Evolutionary conservation across 2,797 vertebrate genomes (phyloP), one percentile per base, ranked within the genome.

Genomic region (Hylomyscus alleni): DNA sequence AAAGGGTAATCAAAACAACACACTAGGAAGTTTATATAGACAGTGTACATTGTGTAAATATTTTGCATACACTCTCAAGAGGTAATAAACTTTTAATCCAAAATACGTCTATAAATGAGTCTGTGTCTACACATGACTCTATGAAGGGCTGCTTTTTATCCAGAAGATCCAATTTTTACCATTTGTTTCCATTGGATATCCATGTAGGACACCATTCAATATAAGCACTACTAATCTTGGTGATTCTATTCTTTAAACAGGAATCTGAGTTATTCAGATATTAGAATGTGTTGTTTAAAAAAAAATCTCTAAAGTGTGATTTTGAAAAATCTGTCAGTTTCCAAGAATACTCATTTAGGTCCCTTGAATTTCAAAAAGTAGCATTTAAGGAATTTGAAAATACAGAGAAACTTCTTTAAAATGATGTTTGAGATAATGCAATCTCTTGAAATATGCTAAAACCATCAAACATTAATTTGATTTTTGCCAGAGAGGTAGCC

Each of bases 381-480:
- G 15, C 19, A n/a, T 50, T 52, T 52, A 52, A 69, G 47, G 22
- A 37, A n/a, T 69, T 69, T 69, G 44, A 69, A 69, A n/a, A 52
- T n/a, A 52, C 6, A n/a, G 20, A 52, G 44, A 37, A 69, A 52
- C 62, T 86, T 69, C 47, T 69, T 86, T n/a, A 86, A 86, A 47
- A 78, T 81, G 72, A 69, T 90, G 77, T 56, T 75, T 93, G 44
- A 82, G 92, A n/a, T 26, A 62, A 60, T 89, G 11, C 4, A 67
- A 89, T 89, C 82, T 47, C 69, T 73, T 95, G 40, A 97, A 92
- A 56, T 94, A 89, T 62, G 26, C 69, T 73, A 93, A 92, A 52
- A 14, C 20, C 31, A 89, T 78, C 26, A 96, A 56, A 86, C 93
- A 62, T 82, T 92, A 92, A 88, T 81, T 93, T 83, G n/a, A 69